Percentiles rank a stretch among this genome's conserved stretches.
These are phyloP conservation scores for Macropis europaea DNA, from an alignment of 2,888 invertebrate species.

Conservation along the genomic window DNA sequence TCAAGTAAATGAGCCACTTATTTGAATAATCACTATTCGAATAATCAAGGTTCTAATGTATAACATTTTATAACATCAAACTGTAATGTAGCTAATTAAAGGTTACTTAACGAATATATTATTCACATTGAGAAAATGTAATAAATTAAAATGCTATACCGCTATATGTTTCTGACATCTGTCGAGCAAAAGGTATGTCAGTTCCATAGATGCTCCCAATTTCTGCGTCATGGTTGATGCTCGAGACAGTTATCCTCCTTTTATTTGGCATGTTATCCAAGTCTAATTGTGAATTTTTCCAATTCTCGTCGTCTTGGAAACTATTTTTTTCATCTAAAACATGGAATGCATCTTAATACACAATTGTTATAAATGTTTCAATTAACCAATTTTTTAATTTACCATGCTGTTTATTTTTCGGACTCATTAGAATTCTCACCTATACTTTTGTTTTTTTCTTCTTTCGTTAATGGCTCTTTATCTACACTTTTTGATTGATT, in stretches of 20 bases:
- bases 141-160: conserved; percentile 12
- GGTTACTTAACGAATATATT: too few relatives aligned
- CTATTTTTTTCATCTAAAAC: conserved; percentile 34
- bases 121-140: too few relatives aligned
- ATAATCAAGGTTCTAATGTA: too few relatives aligned
- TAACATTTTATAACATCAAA: too few relatives aligned
- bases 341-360: background rate
- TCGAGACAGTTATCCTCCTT: conserved; percentile 59
- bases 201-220: conserved; percentile 79
- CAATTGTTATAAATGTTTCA: background rate
- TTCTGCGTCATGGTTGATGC: conserved; percentile 77
- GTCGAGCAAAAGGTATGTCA: conserved; percentile 77
- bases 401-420: background rate
- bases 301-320: conserved; percentile 13
- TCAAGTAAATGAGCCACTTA: too few relatives aligned
- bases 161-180: conserved; percentile 54
- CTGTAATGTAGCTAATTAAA: too few relatives aligned
- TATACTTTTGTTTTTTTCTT: conserved; percentile 2
- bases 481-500: background rate
- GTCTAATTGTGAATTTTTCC: background rate
- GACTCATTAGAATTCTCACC: background rate
- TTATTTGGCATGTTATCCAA: conserved; percentile 37
- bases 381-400: background rate
- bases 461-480: background rate
- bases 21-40: too few relatives aligned